A percentile compares a stretch with the other conserved stretches of the same genome.
Evolutionary conservation across 2,888 invertebrate genomes (phyloP).

Genomic region (Xestia c-nigrum): DNA sequence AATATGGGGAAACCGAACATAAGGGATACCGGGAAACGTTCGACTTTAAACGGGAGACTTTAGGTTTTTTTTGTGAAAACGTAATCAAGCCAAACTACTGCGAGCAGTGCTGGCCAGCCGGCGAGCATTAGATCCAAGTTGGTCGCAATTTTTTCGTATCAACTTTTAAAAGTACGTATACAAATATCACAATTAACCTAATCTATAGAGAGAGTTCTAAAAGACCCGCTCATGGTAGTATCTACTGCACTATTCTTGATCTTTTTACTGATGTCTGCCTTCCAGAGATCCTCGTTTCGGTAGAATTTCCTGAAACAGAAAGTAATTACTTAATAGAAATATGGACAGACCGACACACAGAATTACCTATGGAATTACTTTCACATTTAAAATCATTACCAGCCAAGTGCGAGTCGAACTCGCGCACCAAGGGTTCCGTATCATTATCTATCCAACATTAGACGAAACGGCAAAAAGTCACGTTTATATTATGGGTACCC

Average conservation of each 20-base stretch:
- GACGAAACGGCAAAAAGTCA: too few relatives aligned
- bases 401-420: too few relatives aligned
- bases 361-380: not conserved
- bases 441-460: too few relatives aligned
- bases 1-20: not conserved
- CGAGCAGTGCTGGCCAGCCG: not conserved
- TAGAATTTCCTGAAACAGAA: constrained; percentile 85
- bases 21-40: not conserved
- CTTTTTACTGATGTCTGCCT: constrained; percentile 89
- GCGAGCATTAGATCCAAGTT: not conserved
- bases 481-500: too few relatives aligned
- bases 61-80: not conserved
- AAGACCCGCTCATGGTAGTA: constrained; percentile 89
- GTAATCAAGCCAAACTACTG: too few relatives aligned
- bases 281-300: constrained; percentile 90
- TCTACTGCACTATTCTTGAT: constrained; percentile 74
- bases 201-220: constrained; percentile 90
- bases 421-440: too few relatives aligned
- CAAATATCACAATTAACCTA: constrained; percentile 66
- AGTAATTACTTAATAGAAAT: not conserved
- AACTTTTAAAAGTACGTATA: not conserved
- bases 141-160: not conserved
- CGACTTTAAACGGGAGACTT: not conserved
- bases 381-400: not conserved
- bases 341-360: not conserved